phyloP scores from a whole-genome alignment of 1,140 invertebrate species.

The Cyclina sinensis region DNA sequence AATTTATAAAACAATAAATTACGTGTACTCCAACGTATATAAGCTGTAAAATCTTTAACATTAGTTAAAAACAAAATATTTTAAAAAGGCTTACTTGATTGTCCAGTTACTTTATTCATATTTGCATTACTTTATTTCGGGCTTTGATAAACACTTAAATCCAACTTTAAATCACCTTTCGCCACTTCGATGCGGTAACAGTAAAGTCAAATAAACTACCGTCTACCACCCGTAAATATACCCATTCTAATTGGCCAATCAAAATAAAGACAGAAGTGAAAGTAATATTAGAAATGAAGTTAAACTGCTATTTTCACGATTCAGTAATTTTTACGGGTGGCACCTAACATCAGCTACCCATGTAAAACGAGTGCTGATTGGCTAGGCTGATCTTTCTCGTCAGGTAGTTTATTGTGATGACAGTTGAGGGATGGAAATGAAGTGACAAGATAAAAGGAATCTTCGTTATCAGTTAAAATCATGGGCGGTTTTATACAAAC shows the following conservation, averaged over 20 bases:
- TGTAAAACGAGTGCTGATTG: slow-evolving; percentile 33
- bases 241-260: slow-evolving; percentile 48
- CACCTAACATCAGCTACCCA: slow-evolving; percentile 48
- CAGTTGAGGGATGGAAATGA: slow-evolving; percentile 20
- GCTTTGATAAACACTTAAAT: slow-evolving; percentile 57
- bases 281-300: slow-evolving; percentile 51
- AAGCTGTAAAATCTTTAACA: too few species aligned
- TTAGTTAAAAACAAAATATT: background rate
- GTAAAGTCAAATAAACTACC: slow-evolving; percentile 52
- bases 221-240: slow-evolving; percentile 60
- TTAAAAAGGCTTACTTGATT: slow-evolving; percentile 58
- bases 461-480: slow-evolving; percentile 42
- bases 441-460: slow-evolving; percentile 25
- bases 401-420: slow-evolving; percentile 24
- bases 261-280: slow-evolving; percentile 52
- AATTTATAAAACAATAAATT: too few species aligned
- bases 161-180: slow-evolving; percentile 57
- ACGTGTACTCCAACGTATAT: too few species aligned
- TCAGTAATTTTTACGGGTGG: slow-evolving; percentile 48
- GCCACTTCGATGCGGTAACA: background rate
- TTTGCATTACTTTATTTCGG: slow-evolving; percentile 38
- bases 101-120: slow-evolving; percentile 65
- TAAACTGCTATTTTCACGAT: slow-evolving; percentile 53
- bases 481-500: slow-evolving; percentile 30
- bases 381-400: slow-evolving; percentile 3